Conservation (phyloP, 2,888 invertebrate genomes). For the Drosophila multiciliata region DNA sequence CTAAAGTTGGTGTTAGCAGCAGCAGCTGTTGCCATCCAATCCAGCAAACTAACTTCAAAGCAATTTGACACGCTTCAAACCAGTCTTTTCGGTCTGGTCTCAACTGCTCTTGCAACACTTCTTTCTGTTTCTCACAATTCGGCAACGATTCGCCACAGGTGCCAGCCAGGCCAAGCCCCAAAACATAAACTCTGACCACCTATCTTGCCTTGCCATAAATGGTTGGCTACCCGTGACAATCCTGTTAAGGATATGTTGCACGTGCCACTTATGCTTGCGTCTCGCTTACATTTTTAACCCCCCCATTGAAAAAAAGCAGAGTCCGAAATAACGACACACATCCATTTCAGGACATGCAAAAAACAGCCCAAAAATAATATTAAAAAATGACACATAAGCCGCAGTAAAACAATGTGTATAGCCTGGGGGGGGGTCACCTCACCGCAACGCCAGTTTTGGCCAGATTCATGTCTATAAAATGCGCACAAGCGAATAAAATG, state of each 20-base stretch:
- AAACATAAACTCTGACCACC: conserved; percentile 9
- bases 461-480: conserved; percentile 63
- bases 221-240: conserved; percentile 6
- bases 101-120: conserved; percentile 70
- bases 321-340: conserved; percentile 33
- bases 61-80: conserved; percentile 72
- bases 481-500: conserved; percentile 60
- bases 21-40: conserved; percentile 52
- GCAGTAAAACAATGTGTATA: conserved; percentile 29
- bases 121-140: conserved; percentile 34
- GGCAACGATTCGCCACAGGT: conserved; percentile 59
- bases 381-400: conserved; percentile 51
- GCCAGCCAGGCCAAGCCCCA: conserved; percentile 36
- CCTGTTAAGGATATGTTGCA: conserved; percentile 37
- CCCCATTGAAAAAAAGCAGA: conserved; percentile 29
- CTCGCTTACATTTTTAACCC: conserved; percentile 24
- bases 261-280: conserved; percentile 37
- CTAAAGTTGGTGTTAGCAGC: conserved; percentile 40
- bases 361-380: conserved; percentile 5
- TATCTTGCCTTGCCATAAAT: conserved; percentile 8
- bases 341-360: conserved; percentile 25
- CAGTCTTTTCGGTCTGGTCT: conserved; percentile 49
- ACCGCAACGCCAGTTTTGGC: conserved; percentile 31
- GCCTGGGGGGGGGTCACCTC: neutral
- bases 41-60: conserved; percentile 35